Evolutionary conservation across 2,797 vertebrate species (phyloP).

Genomic region (Urocyon cinereoargenteus): DNA sequence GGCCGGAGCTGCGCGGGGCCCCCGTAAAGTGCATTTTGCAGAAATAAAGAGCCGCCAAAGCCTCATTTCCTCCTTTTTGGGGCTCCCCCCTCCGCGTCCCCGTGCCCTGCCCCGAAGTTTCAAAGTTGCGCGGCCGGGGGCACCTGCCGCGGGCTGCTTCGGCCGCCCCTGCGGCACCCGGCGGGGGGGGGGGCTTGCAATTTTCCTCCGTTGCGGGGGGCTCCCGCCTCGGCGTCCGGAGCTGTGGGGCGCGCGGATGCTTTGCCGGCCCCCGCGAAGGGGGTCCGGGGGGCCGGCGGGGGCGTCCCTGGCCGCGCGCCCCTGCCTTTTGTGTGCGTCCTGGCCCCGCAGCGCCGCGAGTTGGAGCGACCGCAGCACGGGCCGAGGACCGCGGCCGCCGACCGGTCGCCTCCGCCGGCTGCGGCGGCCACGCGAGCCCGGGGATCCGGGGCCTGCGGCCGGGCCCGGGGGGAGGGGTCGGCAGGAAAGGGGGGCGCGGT

Average conservation of each 20-base stretch:
- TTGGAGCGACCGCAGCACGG: slow-evolving; percentile 34
- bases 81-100: neutral
- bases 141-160: slow-evolving; percentile 56
- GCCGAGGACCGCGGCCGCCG: slow-evolving; percentile 51
- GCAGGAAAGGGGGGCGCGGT: slow-evolving; percentile 68
- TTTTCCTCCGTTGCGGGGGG: neutral
- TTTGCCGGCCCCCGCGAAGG: neutral
- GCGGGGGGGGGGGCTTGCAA: neutral
- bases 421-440: slow-evolving; percentile 85
- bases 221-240: neutral
- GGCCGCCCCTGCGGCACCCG: neutral
- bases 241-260: slow-evolving; percentile 29
- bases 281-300: neutral
- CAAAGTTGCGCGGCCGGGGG: slow-evolving; percentile 74
- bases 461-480: neutral
- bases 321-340: slow-evolving; percentile 63
- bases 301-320: neutral
- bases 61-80: neutral
- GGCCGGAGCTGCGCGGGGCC: slow-evolving; percentile 63
- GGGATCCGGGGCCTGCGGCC: slow-evolving; percentile 86
- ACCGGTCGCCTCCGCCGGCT: slow-evolving; percentile 37
- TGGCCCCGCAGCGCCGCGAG: neutral
- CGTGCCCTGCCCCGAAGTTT: slow-evolving; percentile 82
- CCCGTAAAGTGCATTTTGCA: slow-evolving; percentile 77
- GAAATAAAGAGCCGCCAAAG: slow-evolving; percentile 2